Evolutionary conservation across 1,140 invertebrate species (phyloP).

Genomic region (Drosophila dunni): DNA sequence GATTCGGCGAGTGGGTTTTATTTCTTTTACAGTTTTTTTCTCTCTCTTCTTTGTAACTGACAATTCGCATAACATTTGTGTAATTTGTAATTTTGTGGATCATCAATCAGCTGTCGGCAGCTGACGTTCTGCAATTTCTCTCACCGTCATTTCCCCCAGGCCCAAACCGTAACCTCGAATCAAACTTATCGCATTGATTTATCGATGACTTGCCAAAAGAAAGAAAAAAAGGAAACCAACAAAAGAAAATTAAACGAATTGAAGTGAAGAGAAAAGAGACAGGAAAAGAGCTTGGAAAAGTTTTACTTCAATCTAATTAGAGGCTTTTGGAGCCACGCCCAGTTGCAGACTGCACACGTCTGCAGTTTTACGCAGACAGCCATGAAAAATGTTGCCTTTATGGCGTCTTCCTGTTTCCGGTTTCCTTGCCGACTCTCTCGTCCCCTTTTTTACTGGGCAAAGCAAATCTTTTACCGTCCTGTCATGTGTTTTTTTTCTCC

Average conservation of each 20-base stretch:
- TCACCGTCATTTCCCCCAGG: constrained; percentile 24
- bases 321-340: constrained; percentile 38
- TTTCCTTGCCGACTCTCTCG: constrained; percentile 9
- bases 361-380: constrained; percentile 17
- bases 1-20: constrained; percentile 54
- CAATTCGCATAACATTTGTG: constrained; percentile 71
- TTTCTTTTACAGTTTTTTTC: too few relatives aligned
- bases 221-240: background rate
- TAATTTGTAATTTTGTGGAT: constrained; percentile 81
- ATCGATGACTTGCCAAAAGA: constrained; percentile 72
- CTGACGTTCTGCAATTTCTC: constrained; percentile 64
- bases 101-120: constrained; percentile 77
- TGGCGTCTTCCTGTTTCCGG: constrained; percentile 51
- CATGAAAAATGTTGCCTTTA: constrained; percentile 53
- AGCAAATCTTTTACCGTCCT: background rate
- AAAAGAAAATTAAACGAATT: too few relatives aligned
- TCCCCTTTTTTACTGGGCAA: background rate
- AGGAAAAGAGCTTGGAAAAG: constrained; percentile 6
- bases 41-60: constrained; percentile 35
- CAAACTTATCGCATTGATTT: constrained; percentile 66
- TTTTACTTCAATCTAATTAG: constrained; percentile 66
- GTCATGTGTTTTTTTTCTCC: constrained; percentile 1
- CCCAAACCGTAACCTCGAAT: constrained; percentile 4
- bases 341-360: constrained; percentile 45
- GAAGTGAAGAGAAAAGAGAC: background rate